Base-by-base conservation (phyloP, 2,113 vertebrate species). In the Pungitius pungitius region DNA sequence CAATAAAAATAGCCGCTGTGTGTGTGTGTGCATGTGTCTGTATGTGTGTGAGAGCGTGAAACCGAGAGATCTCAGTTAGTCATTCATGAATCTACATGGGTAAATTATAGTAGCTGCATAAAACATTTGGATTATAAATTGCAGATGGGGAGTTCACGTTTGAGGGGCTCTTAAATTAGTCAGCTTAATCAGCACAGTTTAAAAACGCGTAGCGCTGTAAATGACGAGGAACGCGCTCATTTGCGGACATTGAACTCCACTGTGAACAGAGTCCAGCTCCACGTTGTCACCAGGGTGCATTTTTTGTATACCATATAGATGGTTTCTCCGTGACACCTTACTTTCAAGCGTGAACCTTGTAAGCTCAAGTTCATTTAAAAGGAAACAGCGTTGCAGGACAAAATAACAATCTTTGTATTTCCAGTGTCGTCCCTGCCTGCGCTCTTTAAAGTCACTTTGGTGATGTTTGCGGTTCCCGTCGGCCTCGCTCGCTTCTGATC, bases 401-500 rank as follows among this genome's bases (percentile, higher is more conserved):
- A 72, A 75, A 80, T n/a, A 14, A 15, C 18, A 33, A 42, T 35
- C 10, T 69, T 69, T 63, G 47, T 39, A 39, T 35, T 68, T 12
- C 45, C 37, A 62, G 43, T 12, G 39, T 6, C 14, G 20, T 49
- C 24, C 57, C 35, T 72, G 62, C 49, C 18, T 1, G 0, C 20
- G 72, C 73, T 63, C 51, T 64, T 58, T 62, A 74, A 64, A 81
- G 83, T 81, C 76, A 60, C 64, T 80, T 57, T 75, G 82, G 58
- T 35, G 6, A 72, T 42, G 55, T 17, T 22, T 52, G 45, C 73
- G 78, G 85, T 75, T 57, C 73, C 62, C n/a, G 24, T 51, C 62
- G 59, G 70, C 84, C 76, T 88, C 69, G 15, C 69, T 87, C 72
- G 17, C 82, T 72, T 37, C 62, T 75, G 87, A 77, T 87, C 81